Percentiles rank a stretch among this genome's conserved stretches.
These are phyloP conservation scores for Cacoxenus indagator DNA, from an alignment of 2,888 invertebrate genomes.

Conservation along the genomic window DNA sequence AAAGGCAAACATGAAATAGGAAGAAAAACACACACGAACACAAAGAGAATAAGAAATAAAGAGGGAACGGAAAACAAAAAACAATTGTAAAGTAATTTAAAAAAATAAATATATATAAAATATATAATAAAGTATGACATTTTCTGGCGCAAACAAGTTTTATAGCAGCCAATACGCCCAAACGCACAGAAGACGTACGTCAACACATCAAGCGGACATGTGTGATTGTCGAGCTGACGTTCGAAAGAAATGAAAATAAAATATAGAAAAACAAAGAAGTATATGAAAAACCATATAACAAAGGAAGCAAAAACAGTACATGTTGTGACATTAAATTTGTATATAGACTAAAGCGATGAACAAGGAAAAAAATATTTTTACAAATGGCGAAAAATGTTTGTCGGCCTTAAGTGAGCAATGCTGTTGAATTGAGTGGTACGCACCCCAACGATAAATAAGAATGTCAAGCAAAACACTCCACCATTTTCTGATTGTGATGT, in stretches of 20 bases:
- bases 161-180: background rate
- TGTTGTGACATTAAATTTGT: constrained; percentile 56
- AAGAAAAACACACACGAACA: constrained; percentile 11
- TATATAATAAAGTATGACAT: too few relatives aligned
- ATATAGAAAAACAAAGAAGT: background rate
- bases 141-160: constrained; percentile 29
- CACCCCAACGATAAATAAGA: constrained; percentile 46
- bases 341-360: constrained; percentile 30
- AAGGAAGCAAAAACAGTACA: constrained; percentile 52
- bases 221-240: constrained; percentile 2
- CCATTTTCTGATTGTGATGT: constrained; percentile 35
- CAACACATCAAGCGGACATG: constrained; percentile 24
- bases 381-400: background rate
- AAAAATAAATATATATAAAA: too few relatives aligned
- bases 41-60: background rate
- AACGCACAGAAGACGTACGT: constrained; percentile 16
- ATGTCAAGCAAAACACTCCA: constrained; percentile 24
- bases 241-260: background rate
- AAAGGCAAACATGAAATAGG: background rate
- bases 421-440: constrained; percentile 55
- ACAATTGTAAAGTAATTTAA: constrained; percentile 60
- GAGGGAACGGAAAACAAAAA: constrained; percentile 30
- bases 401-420: too few relatives aligned
- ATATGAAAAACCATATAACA: constrained; percentile 33
- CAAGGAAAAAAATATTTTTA: background rate